Evolutionary conservation across 2,113 vertebrate species (phyloP), one percentile per base, ranked within the genome.

Genomic region (Thalassarche chlororhynchos): DNA sequence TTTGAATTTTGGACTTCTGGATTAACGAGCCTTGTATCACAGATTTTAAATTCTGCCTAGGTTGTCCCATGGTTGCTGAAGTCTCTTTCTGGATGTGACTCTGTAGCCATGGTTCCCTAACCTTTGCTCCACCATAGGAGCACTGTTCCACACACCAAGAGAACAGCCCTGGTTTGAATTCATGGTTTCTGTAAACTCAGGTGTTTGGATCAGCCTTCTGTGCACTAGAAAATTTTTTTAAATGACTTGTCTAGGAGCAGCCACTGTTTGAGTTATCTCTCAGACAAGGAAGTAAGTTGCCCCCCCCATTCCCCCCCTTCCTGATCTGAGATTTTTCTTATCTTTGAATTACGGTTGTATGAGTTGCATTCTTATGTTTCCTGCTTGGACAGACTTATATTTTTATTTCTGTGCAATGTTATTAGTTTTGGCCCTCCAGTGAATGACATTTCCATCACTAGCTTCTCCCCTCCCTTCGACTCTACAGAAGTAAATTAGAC

Each of bases 321-420:
- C 19, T 65, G 52, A 57, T 76, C 11, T 61, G 65, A 82, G 13
- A 28, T 60, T 51, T 93, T 92, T 57, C 62, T 84, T 68, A 21
- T 36, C 42, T 85, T 77, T 87, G 32, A 69, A 19, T 76, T 82
- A 38, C 1, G 0, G 9, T 85, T 91, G 13, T 76, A 23, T 52
- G 72, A 84, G 24, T 75, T 88, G 13, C 23, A 61, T 83, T 94
- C 26, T 64, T 51, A 6, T 55, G 25, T 75, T 81, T 93, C 38
- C 26, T 86, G 12, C 64, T 88, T 84, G 32, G 42, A 74, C 23
- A 62, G n/a, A 55, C 77, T 58, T 80, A 14, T 15, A 24, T 85
- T 91, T 85, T 87, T 60, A 75, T 96, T 94, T 84, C 60, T 86
- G n/a, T 80, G 66, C 79, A 92, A 61, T 58, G 25, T 66, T 93